Evolutionary conservation across 2,113 vertebrate genomes (phyloP).

Genomic region (Lontra canadensis): DNA sequence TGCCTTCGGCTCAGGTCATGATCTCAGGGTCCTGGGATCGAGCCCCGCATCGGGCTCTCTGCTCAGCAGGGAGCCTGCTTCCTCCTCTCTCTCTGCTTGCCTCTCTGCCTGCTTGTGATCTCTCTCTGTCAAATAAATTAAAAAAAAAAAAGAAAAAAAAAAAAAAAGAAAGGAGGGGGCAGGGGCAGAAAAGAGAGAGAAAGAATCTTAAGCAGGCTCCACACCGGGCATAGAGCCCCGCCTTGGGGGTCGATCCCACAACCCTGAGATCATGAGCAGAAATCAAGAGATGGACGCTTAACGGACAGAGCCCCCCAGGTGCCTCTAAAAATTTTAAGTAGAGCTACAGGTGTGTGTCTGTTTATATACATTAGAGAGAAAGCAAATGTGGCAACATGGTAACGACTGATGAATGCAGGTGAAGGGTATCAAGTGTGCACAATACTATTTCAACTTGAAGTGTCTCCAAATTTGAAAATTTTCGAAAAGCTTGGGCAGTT

Average conservation of each 20-base stretch:
- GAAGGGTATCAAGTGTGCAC: not conserved
- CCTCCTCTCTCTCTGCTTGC: too few species aligned
- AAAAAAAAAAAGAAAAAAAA: too few species aligned
- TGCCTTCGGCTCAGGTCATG: too few species aligned
- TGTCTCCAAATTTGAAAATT: not conserved
- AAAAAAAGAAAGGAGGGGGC: not conserved
- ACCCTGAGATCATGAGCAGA: not conserved
- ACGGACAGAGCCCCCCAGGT: not conserved
- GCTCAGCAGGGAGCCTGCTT: too few species aligned
- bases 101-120: too few species aligned
- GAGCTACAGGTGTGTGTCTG: not conserved
- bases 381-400: not conserved
- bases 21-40: too few species aligned
- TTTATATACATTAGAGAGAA: not conserved
- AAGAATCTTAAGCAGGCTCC: not conserved
- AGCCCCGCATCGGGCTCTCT: too few species aligned
- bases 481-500: not conserved
- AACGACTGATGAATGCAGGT: not conserved
- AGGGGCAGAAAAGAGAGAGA: not conserved
- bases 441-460: not conserved
- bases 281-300: not conserved
- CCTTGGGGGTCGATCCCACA: not conserved
- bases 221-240: not conserved
- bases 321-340: not conserved
- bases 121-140: too few species aligned